These are phyloP conservation scores for Lycorma delicatula DNA, from an alignment of 1,140 invertebrate genomes.

Conservation along the genomic window DNA sequence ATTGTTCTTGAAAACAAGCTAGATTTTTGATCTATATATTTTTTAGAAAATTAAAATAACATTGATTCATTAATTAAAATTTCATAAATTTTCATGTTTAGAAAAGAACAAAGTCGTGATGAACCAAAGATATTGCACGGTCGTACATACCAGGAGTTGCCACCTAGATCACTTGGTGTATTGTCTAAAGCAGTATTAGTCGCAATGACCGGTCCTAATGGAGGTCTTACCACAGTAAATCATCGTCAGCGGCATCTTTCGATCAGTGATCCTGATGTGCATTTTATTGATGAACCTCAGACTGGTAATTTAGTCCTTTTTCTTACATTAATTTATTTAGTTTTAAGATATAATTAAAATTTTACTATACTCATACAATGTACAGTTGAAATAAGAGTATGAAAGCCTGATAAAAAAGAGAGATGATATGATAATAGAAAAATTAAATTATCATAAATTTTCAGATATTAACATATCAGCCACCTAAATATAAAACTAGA, in stretches of 20 bases:
- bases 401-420: too few relatives aligned
- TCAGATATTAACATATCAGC: too few relatives aligned
- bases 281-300: slow-evolving; percentile 65
- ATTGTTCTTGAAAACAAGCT: slow-evolving; percentile 6
- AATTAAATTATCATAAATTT: too few relatives aligned
- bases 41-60: neutral
- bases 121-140: slow-evolving; percentile 54
- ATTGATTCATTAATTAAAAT: neutral
- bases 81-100: slow-evolving; percentile 20
- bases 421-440: too few relatives aligned
- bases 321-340: too few relatives aligned
- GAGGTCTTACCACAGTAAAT: slow-evolving; percentile 64
- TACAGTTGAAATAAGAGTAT: too few relatives aligned
- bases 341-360: too few relatives aligned
- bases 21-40: slow-evolving; percentile 14
- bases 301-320: too few relatives aligned
- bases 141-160: slow-evolving; percentile 54
- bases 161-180: slow-evolving; percentile 43
- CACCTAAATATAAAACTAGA: too few relatives aligned
- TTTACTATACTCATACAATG: too few relatives aligned
- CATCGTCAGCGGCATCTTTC: slow-evolving; percentile 54
- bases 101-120: slow-evolving; percentile 39
- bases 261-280: slow-evolving; percentile 57
- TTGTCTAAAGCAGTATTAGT: slow-evolving; percentile 43
- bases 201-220: slow-evolving; percentile 66